phyloP scores from a whole-genome alignment of 2,113 vertebrate species.

The Macrotus californicus region DNA sequence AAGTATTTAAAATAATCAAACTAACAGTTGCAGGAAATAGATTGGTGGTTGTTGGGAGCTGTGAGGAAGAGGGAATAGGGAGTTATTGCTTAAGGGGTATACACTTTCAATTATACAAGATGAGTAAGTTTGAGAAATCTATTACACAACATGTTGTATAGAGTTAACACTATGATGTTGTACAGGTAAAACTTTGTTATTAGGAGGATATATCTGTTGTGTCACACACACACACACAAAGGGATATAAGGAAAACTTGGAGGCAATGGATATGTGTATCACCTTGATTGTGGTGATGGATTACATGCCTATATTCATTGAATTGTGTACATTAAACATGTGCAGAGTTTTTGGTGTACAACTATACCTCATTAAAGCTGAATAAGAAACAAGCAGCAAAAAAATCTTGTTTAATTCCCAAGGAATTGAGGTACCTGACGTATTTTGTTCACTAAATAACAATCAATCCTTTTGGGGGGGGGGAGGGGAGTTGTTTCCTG shows the following conservation, averaged over 20 bases:
- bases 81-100: background rate
- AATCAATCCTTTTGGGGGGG: background rate
- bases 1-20: background rate
- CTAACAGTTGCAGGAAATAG: background rate
- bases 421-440: background rate
- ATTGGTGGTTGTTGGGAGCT: background rate
- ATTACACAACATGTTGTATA: background rate
- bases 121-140: background rate
- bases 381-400: background rate
- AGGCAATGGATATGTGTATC: background rate
- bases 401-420: background rate
- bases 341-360: background rate
- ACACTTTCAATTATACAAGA: background rate
- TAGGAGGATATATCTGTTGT: background rate
- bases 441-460: background rate
- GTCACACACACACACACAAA: background rate
- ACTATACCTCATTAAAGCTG: background rate
- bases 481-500: background rate
- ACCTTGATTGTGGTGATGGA: background rate
- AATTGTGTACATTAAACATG: background rate
- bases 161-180: background rate
- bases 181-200: background rate
- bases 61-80: background rate
- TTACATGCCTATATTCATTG: background rate
- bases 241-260: background rate